A percentile compares a stretch with the other conserved stretches of the same genome.
These are phyloP conservation scores for Sebastes itinus DNA, from an alignment of 2,797 vertebrate genomes.

Conservation along the genomic window DNA sequence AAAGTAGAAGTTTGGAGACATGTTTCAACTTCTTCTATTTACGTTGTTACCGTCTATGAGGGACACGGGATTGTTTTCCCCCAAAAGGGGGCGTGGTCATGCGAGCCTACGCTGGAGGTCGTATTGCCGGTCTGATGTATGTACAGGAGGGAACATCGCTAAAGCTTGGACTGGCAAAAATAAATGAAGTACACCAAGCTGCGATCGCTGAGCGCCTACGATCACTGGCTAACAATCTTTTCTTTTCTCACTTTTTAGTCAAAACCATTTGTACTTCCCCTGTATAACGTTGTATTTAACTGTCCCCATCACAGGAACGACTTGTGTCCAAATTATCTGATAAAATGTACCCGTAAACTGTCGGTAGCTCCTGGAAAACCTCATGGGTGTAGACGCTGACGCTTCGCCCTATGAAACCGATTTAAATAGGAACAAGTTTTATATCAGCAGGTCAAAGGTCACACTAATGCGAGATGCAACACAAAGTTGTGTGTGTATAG, in stretches of 20 bases:
- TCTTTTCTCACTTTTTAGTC: neutral
- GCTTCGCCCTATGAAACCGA: neutral
- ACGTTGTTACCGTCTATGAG: too few relatives aligned
- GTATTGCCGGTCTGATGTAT: neutral
- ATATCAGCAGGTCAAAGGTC: conserved; percentile 50
- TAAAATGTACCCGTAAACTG: neutral
- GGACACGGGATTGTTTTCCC: too few relatives aligned
- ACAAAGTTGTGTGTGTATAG: conserved; percentile 10
- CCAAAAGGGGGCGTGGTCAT: too few relatives aligned
- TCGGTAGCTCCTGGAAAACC: neutral
- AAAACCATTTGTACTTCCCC: neutral
- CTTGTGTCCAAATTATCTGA: neutral
- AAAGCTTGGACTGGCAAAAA: neutral
- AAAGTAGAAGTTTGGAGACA: too few relatives aligned
- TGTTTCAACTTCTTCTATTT: too few relatives aligned
- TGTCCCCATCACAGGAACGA: neutral
- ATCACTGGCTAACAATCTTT: neutral
- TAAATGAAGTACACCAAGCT: neutral
- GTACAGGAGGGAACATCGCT: neutral
- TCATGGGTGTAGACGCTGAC: neutral
- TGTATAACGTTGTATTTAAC: neutral
- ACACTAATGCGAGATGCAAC: conserved; percentile 18
- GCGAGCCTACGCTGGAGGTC: rapidly evolving
- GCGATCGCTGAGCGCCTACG: rapidly evolving
- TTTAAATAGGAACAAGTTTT: neutral